phyloP scores from a whole-genome alignment of 1,140 invertebrate species.

The Temnothorax curvispinosus region DNA sequence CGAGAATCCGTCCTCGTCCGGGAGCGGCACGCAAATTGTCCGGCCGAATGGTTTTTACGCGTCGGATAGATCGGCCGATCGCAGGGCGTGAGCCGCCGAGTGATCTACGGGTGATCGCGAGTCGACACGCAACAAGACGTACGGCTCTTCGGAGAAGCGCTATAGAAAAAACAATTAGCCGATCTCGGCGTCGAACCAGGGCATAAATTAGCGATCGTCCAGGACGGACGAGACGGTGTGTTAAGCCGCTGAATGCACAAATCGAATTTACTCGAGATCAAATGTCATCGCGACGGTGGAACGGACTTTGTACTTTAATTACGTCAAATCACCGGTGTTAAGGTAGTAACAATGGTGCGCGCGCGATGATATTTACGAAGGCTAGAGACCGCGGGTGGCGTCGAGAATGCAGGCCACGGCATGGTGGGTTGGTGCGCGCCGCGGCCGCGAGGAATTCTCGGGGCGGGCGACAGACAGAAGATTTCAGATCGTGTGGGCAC shows the following conservation, averaged over 20 bases:
- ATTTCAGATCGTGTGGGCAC: conserved; percentile 38
- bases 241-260: background rate
- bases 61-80: conserved; percentile 50
- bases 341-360: conserved; percentile 70
- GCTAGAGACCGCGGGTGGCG: conserved; percentile 68
- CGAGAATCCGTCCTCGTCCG: conserved; percentile 39
- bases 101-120: conserved; percentile 54
- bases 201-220: conserved; percentile 70
- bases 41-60: conserved; percentile 48
- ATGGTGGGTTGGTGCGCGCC: conserved; percentile 53
- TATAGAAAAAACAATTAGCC: conserved; percentile 71
- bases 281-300: conserved; percentile 27
- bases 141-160: conserved; percentile 31
- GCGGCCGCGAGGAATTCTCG: conserved; percentile 45
- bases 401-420: conserved; percentile 54
- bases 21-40: conserved; percentile 41
- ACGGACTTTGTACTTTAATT: conserved; percentile 78
- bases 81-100: conserved; percentile 23
- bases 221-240: background rate
- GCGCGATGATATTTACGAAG: conserved; percentile 71
- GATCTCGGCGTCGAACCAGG: conserved; percentile 50
- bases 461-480: conserved; percentile 53
- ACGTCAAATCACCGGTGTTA: conserved; percentile 74
- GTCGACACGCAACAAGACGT: conserved; percentile 69
- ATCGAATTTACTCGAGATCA: background rate